Evolutionary conservation across 1,140 invertebrate species (phyloP).

Genomic region (Brachionus rubens): DNA sequence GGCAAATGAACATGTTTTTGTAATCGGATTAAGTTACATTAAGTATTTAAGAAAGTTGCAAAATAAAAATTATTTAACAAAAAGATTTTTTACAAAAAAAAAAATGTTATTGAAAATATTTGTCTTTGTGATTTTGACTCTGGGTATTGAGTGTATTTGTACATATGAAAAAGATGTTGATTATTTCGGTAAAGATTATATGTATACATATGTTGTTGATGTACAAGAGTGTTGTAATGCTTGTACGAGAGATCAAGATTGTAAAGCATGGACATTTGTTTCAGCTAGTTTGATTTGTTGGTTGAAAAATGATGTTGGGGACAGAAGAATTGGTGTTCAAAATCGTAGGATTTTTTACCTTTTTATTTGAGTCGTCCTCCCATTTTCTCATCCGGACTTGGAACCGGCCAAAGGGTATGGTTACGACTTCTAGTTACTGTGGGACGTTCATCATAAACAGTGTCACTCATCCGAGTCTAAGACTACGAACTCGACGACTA

Average conservation of each 20-base stretch:
- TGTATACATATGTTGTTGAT: not conserved
- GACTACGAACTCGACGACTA: no score
- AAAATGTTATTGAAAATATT: not conserved
- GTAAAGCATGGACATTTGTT: conserved; percentile 36
- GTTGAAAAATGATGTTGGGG: conserved; percentile 13
- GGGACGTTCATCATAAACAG: no score
- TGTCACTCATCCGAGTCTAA: no score
- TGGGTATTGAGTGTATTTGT: not conserved
- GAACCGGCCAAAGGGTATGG: no score
- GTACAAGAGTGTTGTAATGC: not conserved
- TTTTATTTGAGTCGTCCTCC: not conserved
- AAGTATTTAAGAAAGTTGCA: no score
- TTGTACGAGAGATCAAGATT: not conserved
- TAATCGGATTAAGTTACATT: not conserved
- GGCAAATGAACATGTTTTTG: not conserved
- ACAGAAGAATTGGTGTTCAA: not conserved
- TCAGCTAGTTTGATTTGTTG: conserved; percentile 4
- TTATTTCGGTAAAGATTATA: conserved; percentile 23
- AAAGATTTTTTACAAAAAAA: conserved; percentile 37
- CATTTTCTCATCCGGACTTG: no score
- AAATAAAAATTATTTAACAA: conserved; percentile 37
- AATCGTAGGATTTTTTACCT: not conserved
- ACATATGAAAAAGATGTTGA: conserved; percentile 4
- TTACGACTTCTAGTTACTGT: no score
- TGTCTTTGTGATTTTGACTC: conserved; percentile 1